Conservation (phyloP, 1,140 invertebrate genomes). For the Neomicropteryx cornuta region DNA sequence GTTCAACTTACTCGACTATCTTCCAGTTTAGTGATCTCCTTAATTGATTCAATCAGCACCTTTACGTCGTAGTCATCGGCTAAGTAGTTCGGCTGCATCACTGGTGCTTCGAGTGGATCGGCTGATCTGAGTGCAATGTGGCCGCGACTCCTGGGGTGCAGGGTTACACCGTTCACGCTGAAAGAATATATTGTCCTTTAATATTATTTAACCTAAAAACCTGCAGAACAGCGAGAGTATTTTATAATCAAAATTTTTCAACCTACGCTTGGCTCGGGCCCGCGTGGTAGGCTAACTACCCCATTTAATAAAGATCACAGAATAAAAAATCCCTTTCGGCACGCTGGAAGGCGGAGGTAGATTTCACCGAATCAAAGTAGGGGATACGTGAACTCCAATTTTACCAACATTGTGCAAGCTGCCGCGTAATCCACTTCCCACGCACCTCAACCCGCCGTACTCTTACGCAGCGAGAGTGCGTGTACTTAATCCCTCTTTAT, state of each 20-base stretch:
- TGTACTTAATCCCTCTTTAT: too few species aligned
- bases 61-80: conserved; percentile 61
- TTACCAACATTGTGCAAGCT: too few species aligned
- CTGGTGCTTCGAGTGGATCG: conserved; percentile 69
- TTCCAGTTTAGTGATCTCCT: conserved; percentile 54
- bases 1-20: conserved; percentile 52
- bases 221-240: background rate
- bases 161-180: conserved; percentile 54
- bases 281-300: too few species aligned
- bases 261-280: too few species aligned
- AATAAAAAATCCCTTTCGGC: too few species aligned
- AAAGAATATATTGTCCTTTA: conserved; percentile 35
- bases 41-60: conserved; percentile 63
- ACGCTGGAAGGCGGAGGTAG: too few species aligned
- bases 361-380: too few species aligned
- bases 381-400: too few species aligned
- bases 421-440: too few species aligned
- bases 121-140: conserved; percentile 55
- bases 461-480: too few species aligned
- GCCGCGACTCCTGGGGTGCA: conserved; percentile 75
- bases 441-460: too few species aligned
- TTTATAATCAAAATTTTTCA: background rate
- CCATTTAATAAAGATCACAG: too few species aligned
- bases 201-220: background rate
- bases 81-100: conserved; percentile 80